These are phyloP conservation scores for Salvelinus namaycush DNA, from an alignment of 2,113 vertebrate genomes.

Conservation along the genomic window DNA sequence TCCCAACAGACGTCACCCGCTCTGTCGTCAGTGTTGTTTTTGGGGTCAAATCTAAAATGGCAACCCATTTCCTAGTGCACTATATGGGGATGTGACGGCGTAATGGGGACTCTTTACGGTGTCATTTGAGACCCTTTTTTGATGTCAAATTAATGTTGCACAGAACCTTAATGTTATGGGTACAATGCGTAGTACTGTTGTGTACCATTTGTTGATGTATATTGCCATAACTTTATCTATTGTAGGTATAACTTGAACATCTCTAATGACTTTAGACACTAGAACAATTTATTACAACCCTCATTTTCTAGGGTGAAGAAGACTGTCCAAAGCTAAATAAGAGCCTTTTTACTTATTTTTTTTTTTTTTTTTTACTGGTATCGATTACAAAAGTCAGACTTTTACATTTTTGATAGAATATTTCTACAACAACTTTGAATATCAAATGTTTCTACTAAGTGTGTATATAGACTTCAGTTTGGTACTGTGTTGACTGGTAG, in stretches of 20 bases:
- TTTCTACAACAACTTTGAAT: background rate
- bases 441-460: background rate
- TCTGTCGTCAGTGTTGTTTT: conserved; percentile 8
- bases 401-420: background rate
- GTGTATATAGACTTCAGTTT: background rate
- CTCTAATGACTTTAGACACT: conserved; percentile 23
- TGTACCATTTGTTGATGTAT: conserved; percentile 46
- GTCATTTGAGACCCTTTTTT: background rate
- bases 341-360: background rate
- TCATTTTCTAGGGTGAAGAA: conserved; percentile 24
- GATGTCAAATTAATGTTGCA: conserved; percentile 26
- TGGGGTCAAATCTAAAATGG: conserved; percentile 26
- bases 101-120: background rate
- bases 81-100: background rate
- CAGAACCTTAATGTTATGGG: conserved; percentile 40
- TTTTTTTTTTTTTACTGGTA: no score
- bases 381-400: background rate
- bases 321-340: conserved; percentile 27
- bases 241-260: conserved; percentile 19
- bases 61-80: conserved; percentile 36
- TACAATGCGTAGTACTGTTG: background rate
- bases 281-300: background rate
- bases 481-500: background rate
- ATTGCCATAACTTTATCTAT: conserved; percentile 3
- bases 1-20: background rate